Percentiles rank a stretch among this genome's conserved stretches.
Conservation (phyloP, 2,113 vertebrate genomes). For the Panthera tigris region DNA sequence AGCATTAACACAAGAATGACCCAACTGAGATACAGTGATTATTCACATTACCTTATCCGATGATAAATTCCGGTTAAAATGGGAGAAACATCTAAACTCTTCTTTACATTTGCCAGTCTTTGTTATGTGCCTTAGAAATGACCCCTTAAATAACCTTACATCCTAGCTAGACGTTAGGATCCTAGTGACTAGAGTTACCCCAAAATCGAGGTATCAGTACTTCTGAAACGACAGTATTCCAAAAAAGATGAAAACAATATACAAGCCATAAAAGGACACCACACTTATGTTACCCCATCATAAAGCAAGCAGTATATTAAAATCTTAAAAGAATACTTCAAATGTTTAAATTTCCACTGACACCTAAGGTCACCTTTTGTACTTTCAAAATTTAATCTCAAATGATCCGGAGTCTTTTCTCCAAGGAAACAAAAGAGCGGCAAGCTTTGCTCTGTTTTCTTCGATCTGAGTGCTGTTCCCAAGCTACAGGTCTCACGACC, state of each 20-base stretch:
- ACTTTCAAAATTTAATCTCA: constrained; percentile 3
- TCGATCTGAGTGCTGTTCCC: not conserved
- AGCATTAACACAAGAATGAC: not conserved
- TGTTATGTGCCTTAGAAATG: not conserved
- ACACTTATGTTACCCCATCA: not conserved
- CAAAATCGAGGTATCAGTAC: not conserved
- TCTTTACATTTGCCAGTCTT: not conserved
- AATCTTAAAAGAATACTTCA: constrained; percentile 27
- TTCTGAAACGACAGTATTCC: constrained; percentile 1
- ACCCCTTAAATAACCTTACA: not conserved
- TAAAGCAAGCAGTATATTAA: constrained; percentile 6
- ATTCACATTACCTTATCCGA: not conserved
- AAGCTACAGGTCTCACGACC: not conserved
- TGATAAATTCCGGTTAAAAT: not conserved
- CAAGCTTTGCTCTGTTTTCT: not conserved
- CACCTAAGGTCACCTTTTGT: not conserved
- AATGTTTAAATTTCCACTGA: not conserved
- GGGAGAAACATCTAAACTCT: not conserved
- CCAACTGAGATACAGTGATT: not conserved
- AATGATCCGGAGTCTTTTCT: constrained; percentile 25
- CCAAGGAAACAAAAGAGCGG: not conserved
- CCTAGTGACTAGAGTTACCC: not conserved
- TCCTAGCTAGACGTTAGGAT: not conserved
- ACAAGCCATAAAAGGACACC: not conserved
- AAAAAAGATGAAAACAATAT: not conserved